A percentile compares a stretch with the other conserved stretches of the same genome.
phyloP scores from a whole-genome alignment of 2,888 invertebrate genomes.

The Uropetala carovei region DNA sequence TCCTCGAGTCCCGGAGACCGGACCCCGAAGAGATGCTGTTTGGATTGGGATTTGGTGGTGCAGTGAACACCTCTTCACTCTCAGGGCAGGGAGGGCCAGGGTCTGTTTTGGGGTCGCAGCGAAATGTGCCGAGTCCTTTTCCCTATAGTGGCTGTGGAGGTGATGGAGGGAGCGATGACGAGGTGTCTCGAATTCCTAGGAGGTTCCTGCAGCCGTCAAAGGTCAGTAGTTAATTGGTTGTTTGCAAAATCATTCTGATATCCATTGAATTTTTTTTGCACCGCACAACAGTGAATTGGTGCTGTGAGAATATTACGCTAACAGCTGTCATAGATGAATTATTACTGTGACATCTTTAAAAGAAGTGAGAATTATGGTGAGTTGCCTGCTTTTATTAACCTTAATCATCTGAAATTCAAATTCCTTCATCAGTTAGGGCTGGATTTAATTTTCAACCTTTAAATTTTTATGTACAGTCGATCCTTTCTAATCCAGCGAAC shows the following conservation, averaged over 20 bases:
- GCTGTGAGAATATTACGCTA: neutral
- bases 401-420: too few species aligned
- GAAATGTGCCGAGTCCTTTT: constrained; percentile 74
- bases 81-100: constrained; percentile 69
- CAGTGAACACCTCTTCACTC: constrained; percentile 66
- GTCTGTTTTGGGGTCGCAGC: constrained; percentile 75
- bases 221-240: constrained; percentile 74
- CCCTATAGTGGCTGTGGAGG: constrained; percentile 19
- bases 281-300: neutral
- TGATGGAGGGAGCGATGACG: constrained; percentile 73
- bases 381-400: too few species aligned
- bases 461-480: too few species aligned
- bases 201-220: constrained; percentile 89
- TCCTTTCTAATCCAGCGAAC: too few species aligned
- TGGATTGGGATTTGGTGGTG: constrained; percentile 77
- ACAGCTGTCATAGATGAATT: neutral
- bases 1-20: constrained; percentile 88
- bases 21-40: constrained; percentile 93
- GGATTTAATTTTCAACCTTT: too few species aligned
- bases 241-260: neutral
- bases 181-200: constrained; percentile 87
- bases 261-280: neutral
- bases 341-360: neutral
- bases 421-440: too few species aligned
- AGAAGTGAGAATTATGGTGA: too few species aligned